Evolutionary conservation across 1,140 invertebrate species (phyloP).

Genomic region (Hycleus phaleratus): DNA sequence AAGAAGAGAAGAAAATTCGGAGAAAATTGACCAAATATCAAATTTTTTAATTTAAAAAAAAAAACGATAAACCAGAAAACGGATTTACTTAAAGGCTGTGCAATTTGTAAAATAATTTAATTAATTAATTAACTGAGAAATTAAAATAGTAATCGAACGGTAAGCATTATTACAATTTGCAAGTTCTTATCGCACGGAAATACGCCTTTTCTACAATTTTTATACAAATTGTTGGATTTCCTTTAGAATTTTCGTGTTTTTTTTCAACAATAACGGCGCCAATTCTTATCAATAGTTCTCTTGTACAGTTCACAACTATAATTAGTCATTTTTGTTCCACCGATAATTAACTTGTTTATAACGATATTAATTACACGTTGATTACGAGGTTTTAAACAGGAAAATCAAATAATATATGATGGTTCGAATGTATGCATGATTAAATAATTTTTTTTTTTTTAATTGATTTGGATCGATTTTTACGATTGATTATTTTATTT

Average conservation of each 20-base stretch:
- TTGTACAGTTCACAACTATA: no score
- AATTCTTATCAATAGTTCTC: no score
- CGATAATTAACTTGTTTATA: no score
- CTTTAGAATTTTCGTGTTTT: no score
- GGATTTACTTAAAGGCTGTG: slow-evolving; percentile 39
- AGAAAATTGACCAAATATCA: slow-evolving; percentile 25
- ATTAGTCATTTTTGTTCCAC: no score
- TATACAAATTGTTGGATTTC: not conserved
- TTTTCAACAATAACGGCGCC: no score
- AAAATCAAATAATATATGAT: no score
- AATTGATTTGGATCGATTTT: no score
- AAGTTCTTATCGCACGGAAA: not conserved
- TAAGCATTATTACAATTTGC: slow-evolving; percentile 19
- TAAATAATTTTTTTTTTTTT: no score
- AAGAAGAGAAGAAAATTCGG: not conserved
- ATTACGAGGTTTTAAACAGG: not conserved
- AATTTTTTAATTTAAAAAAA: slow-evolving; percentile 28
- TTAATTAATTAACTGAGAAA: not conserved
- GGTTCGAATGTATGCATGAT: no score
- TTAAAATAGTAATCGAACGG: slow-evolving; percentile 29
- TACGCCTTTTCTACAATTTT: not conserved
- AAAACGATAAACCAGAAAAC: slow-evolving; percentile 27
- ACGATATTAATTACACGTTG: no score
- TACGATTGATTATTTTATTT: not conserved
- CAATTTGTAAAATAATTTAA: slow-evolving; percentile 14